These are phyloP conservation scores for Melipona quadrifasciata DNA, from an alignment of 1,140 invertebrate genomes.

Conservation along the genomic window DNA sequence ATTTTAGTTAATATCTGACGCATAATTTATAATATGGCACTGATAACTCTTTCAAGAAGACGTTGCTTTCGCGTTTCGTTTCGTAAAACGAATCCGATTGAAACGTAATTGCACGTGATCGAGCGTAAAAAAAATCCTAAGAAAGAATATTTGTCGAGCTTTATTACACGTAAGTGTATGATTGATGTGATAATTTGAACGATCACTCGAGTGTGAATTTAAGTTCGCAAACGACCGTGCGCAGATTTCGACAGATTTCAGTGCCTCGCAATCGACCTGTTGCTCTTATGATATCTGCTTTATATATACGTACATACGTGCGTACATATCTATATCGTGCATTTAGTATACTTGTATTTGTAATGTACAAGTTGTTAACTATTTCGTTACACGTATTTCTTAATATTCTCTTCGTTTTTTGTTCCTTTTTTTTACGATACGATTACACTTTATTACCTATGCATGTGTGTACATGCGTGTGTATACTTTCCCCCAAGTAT, in stretches of 20 bases:
- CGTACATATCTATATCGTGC: constrained; percentile 15
- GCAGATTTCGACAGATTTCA: constrained; percentile 66
- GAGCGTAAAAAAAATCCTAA: no score
- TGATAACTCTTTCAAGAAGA: neutral
- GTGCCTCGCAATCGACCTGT: constrained; percentile 50
- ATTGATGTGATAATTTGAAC: no score
- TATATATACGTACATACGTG: constrained; percentile 41
- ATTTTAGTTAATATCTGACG: neutral
- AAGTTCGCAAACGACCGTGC: constrained; percentile 12
- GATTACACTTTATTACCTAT: constrained; percentile 51
- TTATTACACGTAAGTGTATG: no score
- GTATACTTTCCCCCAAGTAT: constrained; percentile 20
- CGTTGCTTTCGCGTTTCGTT: neutral
- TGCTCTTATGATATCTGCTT: constrained; percentile 39
- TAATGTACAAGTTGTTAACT: constrained; percentile 32
- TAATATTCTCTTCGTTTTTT: constrained; percentile 3
- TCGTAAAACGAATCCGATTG: no score
- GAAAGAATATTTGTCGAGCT: neutral
- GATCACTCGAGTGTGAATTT: neutral
- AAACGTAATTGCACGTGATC: no score
- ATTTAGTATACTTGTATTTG: constrained; percentile 26
- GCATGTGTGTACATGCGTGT: constrained; percentile 34
- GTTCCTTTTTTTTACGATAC: constrained; percentile 5
- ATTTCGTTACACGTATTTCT: constrained; percentile 18
- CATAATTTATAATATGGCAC: neutral